These are phyloP conservation scores for Notiomystis cincta DNA, from an alignment of 2,113 vertebrate genomes.

Conservation along the genomic window DNA sequence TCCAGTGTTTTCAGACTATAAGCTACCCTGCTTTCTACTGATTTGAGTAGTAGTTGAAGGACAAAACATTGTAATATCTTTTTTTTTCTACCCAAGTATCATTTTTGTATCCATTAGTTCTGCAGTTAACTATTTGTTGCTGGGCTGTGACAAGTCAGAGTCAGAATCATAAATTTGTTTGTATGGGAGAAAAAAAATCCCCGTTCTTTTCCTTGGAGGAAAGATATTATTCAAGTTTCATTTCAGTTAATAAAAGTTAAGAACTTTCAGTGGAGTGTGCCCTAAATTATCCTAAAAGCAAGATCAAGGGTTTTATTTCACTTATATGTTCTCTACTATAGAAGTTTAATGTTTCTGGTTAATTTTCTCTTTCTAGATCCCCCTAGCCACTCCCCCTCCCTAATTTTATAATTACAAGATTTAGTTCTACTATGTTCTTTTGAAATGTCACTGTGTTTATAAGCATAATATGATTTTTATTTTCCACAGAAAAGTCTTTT, in stretches of 20 bases:
- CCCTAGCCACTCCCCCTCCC: no score
- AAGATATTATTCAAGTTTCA: background rate
- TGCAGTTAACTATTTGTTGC: background rate
- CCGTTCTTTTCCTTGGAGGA: background rate
- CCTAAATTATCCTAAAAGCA: background rate
- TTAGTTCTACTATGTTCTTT: background rate
- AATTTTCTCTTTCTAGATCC: background rate
- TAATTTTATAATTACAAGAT: background rate
- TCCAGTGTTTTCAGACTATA: background rate
- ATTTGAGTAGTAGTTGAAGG: background rate
- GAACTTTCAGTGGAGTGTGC: background rate
- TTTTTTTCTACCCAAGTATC: background rate
- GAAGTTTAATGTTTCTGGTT: background rate
- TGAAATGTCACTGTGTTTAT: background rate
- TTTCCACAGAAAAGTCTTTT: background rate
- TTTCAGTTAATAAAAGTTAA: background rate
- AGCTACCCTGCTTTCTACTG: background rate
- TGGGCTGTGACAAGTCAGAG: background rate
- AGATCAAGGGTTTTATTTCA: background rate
- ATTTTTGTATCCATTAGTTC: background rate
- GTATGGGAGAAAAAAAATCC: background rate
- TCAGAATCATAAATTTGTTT: background rate
- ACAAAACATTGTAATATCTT: background rate
- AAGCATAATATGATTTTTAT: background rate
- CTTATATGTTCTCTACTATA: background rate